Evolutionary conservation across 2,113 vertebrate genomes (phyloP).

Genomic region (Phyllostomus hastatus): DNA sequence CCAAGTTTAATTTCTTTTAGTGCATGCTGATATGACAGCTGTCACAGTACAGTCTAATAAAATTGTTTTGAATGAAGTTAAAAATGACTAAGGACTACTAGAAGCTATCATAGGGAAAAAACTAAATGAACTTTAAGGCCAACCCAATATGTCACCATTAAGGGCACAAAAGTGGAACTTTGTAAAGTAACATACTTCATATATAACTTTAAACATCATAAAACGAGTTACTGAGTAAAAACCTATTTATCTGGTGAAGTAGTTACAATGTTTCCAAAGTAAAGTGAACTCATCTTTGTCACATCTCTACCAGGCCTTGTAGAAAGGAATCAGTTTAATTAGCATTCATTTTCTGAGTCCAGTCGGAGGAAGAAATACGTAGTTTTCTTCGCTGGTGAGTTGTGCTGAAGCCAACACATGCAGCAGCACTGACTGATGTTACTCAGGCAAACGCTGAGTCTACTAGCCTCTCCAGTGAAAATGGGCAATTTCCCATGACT

Average conservation of each 20-base stretch:
- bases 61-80: no score
- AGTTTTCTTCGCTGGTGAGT: not conserved
- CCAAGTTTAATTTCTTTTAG: no score
- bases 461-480: not conserved
- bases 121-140: no score
- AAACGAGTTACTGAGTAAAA: not conserved
- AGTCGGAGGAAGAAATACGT: not conserved
- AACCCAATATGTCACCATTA: not conserved
- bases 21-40: no score
- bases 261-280: slow-evolving; percentile 13
- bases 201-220: not conserved
- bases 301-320: not conserved
- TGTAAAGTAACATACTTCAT: not conserved
- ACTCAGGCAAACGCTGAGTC: not conserved
- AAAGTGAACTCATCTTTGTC: not conserved
- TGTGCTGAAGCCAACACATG: not conserved
- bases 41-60: no score
- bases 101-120: no score
- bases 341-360: not conserved
- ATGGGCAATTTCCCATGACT: not conserved
- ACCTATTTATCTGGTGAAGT: not conserved
- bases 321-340: not conserved
- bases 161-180: not conserved
- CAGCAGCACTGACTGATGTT: not conserved
- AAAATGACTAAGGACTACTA: no score